phyloP scores from a whole-genome alignment of 2,888 invertebrate species.

The Oligia strigilis region DNA sequence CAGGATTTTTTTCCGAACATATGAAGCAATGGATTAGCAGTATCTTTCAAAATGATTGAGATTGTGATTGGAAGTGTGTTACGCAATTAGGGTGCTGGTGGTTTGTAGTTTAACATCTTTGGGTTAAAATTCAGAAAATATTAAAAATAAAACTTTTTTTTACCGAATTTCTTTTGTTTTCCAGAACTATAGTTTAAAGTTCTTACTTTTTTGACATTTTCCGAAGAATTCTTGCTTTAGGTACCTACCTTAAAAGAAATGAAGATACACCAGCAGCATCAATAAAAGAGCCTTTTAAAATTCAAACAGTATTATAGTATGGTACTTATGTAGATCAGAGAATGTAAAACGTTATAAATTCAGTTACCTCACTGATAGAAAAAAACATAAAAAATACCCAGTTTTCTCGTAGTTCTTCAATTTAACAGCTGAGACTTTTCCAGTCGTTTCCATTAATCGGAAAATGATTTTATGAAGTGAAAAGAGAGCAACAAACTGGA shows the following conservation, averaged over 20 bases:
- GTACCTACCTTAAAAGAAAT: neutral
- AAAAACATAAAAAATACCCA: constrained; percentile 20
- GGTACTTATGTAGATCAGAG: neutral
- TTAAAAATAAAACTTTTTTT: neutral
- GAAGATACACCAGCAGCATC: neutral
- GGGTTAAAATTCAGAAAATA: neutral
- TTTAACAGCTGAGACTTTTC: constrained; percentile 43
- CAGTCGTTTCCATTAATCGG: constrained; percentile 16
- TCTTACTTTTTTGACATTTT: neutral
- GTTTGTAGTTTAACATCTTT: neutral
- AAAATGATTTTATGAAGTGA: constrained; percentile 14
- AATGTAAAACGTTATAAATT: neutral
- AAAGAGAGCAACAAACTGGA: constrained; percentile 1
- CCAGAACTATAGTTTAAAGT: neutral
- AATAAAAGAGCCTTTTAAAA: neutral
- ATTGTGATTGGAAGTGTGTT: neutral
- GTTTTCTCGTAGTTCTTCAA: constrained; percentile 11
- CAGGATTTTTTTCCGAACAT: neutral
- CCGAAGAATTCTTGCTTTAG: neutral
- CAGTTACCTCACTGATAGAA: neutral
- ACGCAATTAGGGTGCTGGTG: neutral
- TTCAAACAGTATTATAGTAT: neutral
- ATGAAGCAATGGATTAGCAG: too few relatives aligned
- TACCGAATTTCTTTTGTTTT: neutral
- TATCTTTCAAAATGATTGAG: neutral